Evolutionary conservation across 2,888 invertebrate species (phyloP).

Genomic region (Drosophila silvestris): DNA sequence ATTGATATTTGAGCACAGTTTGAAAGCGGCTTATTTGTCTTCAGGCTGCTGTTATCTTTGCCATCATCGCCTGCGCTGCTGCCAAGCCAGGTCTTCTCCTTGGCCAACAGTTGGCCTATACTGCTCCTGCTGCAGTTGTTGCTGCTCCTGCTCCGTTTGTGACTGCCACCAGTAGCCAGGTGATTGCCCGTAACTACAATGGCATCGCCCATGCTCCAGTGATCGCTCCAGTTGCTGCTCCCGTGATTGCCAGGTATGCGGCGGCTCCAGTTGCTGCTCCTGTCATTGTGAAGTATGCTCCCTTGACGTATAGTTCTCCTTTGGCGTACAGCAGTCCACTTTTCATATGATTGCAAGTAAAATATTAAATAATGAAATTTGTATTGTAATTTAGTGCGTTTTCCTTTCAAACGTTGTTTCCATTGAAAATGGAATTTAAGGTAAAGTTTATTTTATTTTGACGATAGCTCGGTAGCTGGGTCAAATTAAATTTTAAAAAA

Average conservation of each 20-base stretch:
- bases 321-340: not conserved
- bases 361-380: not conserved
- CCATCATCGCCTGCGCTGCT: constrained; percentile 65
- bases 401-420: too few relatives aligned
- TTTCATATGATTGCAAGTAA: not conserved
- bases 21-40: not conserved
- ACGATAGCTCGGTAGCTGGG: not conserved
- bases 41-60: constrained; percentile 48
- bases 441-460: not conserved
- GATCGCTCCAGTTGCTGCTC: constrained; percentile 35
- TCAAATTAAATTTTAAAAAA: not conserved
- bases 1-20: not conserved
- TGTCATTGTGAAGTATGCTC: constrained; percentile 6
- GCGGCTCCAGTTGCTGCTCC: constrained; percentile 24
- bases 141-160: constrained; percentile 43
- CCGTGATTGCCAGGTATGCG: constrained; percentile 12
- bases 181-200: constrained; percentile 72
- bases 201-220: constrained; percentile 63
- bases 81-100: constrained; percentile 63
- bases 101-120: constrained; percentile 48
- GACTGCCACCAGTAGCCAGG: constrained; percentile 69
- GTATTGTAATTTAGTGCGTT: not conserved
- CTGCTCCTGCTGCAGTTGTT: constrained; percentile 28
- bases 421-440: not conserved
- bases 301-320: not conserved